Conservation (phyloP, 1,140 invertebrate species). For the Listronotus bonariensis region DNA sequence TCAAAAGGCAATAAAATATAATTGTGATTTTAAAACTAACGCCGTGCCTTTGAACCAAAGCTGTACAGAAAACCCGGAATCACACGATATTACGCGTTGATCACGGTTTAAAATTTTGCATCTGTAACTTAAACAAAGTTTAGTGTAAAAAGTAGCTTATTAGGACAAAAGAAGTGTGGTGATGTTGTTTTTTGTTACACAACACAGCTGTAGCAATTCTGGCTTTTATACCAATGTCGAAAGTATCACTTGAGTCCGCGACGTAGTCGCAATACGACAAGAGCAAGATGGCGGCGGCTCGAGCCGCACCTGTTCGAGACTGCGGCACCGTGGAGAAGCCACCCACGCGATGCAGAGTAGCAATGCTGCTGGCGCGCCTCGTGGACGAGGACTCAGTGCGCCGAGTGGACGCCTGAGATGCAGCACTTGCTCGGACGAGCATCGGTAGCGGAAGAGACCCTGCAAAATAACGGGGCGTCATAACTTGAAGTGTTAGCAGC, state of each 20-base stretch:
- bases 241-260: not conserved
- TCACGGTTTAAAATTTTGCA: too few relatives aligned
- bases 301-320: slow-evolving; percentile 84
- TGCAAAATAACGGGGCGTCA: slow-evolving; percentile 41
- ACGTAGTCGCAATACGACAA: slow-evolving; percentile 70
- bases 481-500: too few relatives aligned
- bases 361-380: slow-evolving; percentile 63
- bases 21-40: too few relatives aligned
- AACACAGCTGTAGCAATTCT: slow-evolving; percentile 1
- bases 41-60: too few relatives aligned
- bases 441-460: slow-evolving; percentile 52
- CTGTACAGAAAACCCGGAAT: too few relatives aligned
- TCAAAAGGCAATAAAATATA: too few relatives aligned
- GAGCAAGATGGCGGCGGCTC: slow-evolving; percentile 87
- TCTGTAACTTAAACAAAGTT: too few relatives aligned
- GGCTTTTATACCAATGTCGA: slow-evolving; percentile 1
- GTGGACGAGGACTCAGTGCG: slow-evolving; percentile 62
- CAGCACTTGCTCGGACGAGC: slow-evolving; percentile 58
- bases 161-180: not conserved
- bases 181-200: not conserved
- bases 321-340: slow-evolving; percentile 66
- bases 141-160: too few relatives aligned
- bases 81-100: too few relatives aligned
- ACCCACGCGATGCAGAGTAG: slow-evolving; percentile 56
- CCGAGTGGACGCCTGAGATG: slow-evolving; percentile 71